Conservation (phyloP, 2,113 vertebrate genomes). For the Todiramphus saurophagus region DNA sequence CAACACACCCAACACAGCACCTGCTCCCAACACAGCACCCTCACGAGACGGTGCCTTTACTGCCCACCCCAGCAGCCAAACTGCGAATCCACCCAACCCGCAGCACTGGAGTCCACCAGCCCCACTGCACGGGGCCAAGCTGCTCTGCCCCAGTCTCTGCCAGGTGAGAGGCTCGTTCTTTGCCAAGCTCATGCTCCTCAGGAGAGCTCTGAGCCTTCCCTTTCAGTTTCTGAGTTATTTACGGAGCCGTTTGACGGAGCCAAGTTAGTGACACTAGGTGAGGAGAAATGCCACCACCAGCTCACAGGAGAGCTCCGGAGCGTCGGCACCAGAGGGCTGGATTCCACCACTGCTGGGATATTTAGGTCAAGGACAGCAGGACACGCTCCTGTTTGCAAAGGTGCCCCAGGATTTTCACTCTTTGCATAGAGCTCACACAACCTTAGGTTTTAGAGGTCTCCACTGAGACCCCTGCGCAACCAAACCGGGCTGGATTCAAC, state of each 20-base stretch:
- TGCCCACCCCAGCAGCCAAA: background rate
- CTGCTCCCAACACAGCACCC: accelerated
- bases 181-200: background rate
- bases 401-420: background rate
- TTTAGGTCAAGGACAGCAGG: conserved; percentile 42
- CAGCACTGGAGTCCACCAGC: background rate
- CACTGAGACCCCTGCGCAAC: accelerated
- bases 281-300: background rate
- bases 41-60: accelerated
- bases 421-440: background rate
- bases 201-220: background rate
- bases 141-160: background rate
- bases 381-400: background rate
- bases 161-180: background rate
- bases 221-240: background rate
- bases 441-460: background rate
- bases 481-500: background rate
- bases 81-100: background rate
- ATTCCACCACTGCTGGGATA: background rate
- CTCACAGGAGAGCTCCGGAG: background rate
- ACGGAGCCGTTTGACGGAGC: background rate
- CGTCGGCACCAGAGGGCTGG: background rate
- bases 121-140: accelerated
- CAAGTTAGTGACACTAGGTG: background rate
- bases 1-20: too few relatives aligned